Evolutionary conservation across 2,113 vertebrate genomes (phyloP), one percentile per base, ranked within the genome.

Genomic region (Lutjanus erythropterus): DNA sequence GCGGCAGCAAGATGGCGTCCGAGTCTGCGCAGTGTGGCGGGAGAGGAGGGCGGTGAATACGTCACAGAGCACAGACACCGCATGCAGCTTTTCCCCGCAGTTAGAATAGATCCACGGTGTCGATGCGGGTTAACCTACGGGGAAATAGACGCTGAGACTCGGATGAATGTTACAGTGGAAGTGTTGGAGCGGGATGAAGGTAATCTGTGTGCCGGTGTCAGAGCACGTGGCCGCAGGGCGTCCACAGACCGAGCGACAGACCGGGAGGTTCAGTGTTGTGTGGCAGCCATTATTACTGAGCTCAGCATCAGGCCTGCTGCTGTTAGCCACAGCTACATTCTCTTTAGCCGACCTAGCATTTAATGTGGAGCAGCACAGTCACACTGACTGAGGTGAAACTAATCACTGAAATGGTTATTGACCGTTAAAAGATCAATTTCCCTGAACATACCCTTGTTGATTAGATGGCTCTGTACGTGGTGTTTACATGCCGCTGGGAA

Each of bases 21-120:
- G 86, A 72, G 91, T 21, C 78, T 92, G 92, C 92, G 92, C 92
- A 92, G 81, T 76, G 9, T 2, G 39, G 44, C 33, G 21, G 31
- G 5, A 41, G 29, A 16, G 16, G 46, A 39, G 44, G 61, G 27
- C 62, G 72, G 14, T 86, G 89, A 92, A n/a, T n/a, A n/a, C 92
- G 92, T 87, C 3, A 42, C 35, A 14, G 44, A 0, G 42, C 23
- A 18, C 11, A 31, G 42, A 75, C 67, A 41, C 78, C 75, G 77
- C 79, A 41, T 88, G 87, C 49, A 60, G 55, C 23, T 44, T 3
- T 6, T 2, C 47, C 9, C 52, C 47, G 15, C 75, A 3, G 25
- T 19, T 9, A 7, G 55, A 56, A 72, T 74, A 60, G 1, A 70
- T 11, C 35, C 69, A 23, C 29, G 23, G 33, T 74, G 83, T 59